Percentiles rank a stretch among this genome's conserved stretches.
phyloP scores from a whole-genome alignment of 1,140 invertebrate genomes.

The Aleiodes sp. region DNA sequence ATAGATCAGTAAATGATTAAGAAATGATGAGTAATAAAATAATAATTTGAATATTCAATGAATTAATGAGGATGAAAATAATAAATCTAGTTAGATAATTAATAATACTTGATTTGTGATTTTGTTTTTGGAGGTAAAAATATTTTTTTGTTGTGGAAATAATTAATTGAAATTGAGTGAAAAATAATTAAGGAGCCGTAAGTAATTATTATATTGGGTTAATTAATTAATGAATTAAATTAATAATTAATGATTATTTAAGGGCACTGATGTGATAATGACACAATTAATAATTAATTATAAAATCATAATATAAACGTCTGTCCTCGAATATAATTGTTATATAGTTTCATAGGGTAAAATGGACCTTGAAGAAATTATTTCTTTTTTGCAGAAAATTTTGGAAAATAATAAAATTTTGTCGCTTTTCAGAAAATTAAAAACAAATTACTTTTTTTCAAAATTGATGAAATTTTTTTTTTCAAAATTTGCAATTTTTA shows the following conservation, averaged over 20 bases:
- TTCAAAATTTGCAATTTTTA: too few species aligned
- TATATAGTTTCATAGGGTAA: too few species aligned
- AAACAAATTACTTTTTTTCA: too few species aligned
- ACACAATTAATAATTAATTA: constrained; percentile 18
- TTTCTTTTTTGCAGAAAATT: too few species aligned
- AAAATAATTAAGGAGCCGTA: constrained; percentile 12
- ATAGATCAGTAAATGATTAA: constrained; percentile 32
- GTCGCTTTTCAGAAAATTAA: too few species aligned
- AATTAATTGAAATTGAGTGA: constrained; percentile 9
- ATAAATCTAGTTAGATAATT: constrained; percentile 1
- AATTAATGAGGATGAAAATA: not conserved
- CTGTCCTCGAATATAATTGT: constrained; percentile 15
- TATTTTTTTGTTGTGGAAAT: not conserved
- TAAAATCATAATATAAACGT: constrained; percentile 24
- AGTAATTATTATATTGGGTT: not conserved
- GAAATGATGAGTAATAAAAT: constrained; percentile 17
- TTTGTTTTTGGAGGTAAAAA: not conserved
- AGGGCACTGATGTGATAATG: constrained; percentile 14
- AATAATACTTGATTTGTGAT: constrained; percentile 14
- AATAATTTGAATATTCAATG: not conserved
- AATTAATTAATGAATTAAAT: constrained; percentile 1
- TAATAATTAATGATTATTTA: constrained; percentile 25
- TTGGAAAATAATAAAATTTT: too few species aligned
- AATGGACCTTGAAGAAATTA: too few species aligned
- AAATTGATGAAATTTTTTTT: too few species aligned